These are phyloP conservation scores for Protonibea diacanthus DNA, from an alignment of 2,797 vertebrate species.

Conservation along the genomic window DNA sequence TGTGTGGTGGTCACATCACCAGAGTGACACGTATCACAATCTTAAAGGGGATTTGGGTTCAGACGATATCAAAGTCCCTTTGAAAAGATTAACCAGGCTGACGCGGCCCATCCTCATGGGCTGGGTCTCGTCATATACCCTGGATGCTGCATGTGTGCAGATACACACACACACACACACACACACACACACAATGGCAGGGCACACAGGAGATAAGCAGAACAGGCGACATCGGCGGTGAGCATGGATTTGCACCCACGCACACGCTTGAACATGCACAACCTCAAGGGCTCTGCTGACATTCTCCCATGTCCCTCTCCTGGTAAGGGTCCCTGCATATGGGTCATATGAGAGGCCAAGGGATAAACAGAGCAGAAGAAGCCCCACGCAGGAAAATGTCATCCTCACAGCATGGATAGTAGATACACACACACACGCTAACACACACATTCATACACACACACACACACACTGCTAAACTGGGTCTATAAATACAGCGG, in stretches of 20 bases:
- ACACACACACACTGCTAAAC: constrained; percentile 30
- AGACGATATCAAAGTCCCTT: constrained; percentile 70
- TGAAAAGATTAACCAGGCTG: constrained; percentile 71
- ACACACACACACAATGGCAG: constrained; percentile 5
- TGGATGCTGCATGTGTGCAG: constrained; percentile 8
- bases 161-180: not conserved
- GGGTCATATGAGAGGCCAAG: constrained; percentile 72
- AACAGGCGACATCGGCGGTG: constrained; percentile 34
- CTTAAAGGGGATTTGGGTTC: constrained; percentile 58
- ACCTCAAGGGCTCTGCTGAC: constrained; percentile 75
- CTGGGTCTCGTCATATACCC: constrained; percentile 38
- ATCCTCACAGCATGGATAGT: constrained; percentile 60
- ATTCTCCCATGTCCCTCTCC: constrained; percentile 73
- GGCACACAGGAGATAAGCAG: constrained; percentile 49
- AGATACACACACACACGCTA: constrained; percentile 1
- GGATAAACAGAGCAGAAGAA: constrained; percentile 66
- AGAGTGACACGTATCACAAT: constrained; percentile 46
- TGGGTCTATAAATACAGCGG: constrained; percentile 69
- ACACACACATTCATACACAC: constrained; percentile 14
- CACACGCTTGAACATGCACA: constrained; percentile 29
- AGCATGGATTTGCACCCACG: constrained; percentile 35
- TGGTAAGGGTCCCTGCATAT: constrained; percentile 65
- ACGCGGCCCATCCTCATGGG: constrained; percentile 48
- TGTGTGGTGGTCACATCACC: constrained; percentile 48
- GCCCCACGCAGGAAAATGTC: constrained; percentile 69